A percentile compares a stretch with the other conserved stretches of the same genome.
These are phyloP conservation scores for Beris chalybata DNA, from an alignment of 2,888 invertebrate genomes.

Conservation along the genomic window DNA sequence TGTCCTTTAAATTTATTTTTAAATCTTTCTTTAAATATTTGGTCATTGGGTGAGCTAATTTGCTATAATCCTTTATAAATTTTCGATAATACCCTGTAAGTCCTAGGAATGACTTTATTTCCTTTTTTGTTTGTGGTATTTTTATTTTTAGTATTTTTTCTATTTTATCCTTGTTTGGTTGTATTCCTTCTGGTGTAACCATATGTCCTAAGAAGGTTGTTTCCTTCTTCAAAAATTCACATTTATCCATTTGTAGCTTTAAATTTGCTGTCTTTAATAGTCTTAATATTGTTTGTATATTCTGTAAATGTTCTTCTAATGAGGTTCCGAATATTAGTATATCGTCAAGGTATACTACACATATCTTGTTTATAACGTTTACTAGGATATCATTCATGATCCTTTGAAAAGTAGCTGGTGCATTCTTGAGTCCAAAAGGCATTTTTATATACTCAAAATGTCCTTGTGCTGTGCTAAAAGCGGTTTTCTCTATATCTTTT, in stretches of 20 bases:
- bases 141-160: conserved; percentile 38
- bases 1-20: conserved; percentile 19
- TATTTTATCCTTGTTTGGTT: conserved; percentile 39
- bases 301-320: no score
- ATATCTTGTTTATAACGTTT: conserved; percentile 13
- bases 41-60: conserved; percentile 35
- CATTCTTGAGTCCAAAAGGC: no score
- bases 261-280: no score
- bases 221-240: no score
- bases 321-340: no score
- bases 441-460: conserved; percentile 38
- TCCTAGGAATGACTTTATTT: conserved; percentile 41
- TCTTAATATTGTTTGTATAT: no score
- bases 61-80: conserved; percentile 41
- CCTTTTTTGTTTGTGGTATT: conserved; percentile 38
- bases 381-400: conserved; percentile 41
- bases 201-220: conserved; percentile 37
- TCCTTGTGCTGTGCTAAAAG: conserved; percentile 38
- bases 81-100: conserved; percentile 42
- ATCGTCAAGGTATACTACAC: not conserved
- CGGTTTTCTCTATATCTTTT: conserved; percentile 37
- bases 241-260: no score
- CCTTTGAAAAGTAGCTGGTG: conserved; percentile 31
- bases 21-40: conserved; percentile 32
- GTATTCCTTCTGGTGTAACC: conserved; percentile 41